Conservation (phyloP, 1,140 invertebrate species). For the Drosophila sp. region DNA sequence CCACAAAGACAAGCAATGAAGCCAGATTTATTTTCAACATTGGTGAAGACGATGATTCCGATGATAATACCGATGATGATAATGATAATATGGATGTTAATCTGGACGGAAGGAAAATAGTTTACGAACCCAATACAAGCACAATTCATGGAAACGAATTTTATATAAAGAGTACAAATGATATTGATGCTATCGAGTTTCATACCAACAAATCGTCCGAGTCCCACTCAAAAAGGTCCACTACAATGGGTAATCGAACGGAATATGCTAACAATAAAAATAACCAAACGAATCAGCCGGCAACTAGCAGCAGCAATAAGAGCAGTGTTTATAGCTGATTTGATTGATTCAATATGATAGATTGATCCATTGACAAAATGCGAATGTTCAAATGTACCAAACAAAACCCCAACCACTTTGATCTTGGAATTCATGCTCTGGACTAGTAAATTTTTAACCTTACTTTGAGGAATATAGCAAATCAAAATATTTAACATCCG, state of each 20-base stretch:
- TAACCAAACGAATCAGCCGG: conserved; percentile 29
- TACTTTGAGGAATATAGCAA: conserved; percentile 74
- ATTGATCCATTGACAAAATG: conserved; percentile 23
- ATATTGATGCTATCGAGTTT: conserved; percentile 79
- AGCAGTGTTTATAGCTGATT: conserved; percentile 59
- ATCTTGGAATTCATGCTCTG: conserved; percentile 78
- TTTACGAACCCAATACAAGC: conserved; percentile 52
- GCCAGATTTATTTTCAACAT: conserved; percentile 71
- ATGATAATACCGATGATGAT: conserved; percentile 52
- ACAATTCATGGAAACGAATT: conserved; percentile 69
- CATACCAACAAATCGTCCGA: conserved; percentile 41
- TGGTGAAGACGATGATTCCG: conserved; percentile 56
- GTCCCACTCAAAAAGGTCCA: conserved; percentile 26
- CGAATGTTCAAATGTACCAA: conserved; percentile 16
- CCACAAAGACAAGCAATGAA: conserved; percentile 42
- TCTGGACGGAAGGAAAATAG: conserved; percentile 35
- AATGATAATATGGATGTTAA: conserved; percentile 38
- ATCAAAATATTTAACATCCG: conserved; percentile 80
- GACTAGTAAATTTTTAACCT: conserved; percentile 78
- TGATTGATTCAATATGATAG: neutral
- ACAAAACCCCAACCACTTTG: conserved; percentile 58
- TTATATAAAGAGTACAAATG: conserved; percentile 75
- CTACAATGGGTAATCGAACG: conserved; percentile 17
- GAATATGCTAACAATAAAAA: conserved; percentile 26
- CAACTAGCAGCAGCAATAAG: conserved; percentile 31